Percentiles rank a stretch among this genome's conserved stretches.
phyloP scores from a whole-genome alignment of 1,140 invertebrate genomes.

The Radopholus similis region DNA sequence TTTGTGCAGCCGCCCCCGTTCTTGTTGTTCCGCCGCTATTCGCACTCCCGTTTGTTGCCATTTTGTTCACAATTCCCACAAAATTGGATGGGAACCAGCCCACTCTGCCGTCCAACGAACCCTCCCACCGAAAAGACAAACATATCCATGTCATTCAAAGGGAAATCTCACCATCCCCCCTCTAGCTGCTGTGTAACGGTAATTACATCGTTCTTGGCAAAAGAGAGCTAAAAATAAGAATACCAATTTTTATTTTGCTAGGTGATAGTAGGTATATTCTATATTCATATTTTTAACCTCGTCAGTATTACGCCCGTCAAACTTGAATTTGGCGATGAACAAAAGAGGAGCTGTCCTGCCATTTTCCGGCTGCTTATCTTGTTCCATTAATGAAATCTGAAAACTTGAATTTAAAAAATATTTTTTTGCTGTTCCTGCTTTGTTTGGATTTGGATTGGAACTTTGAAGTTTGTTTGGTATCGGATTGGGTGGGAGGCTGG shows the following conservation, averaged over 20 bases:
- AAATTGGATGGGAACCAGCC: slow-evolving; percentile 98
- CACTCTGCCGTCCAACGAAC: slow-evolving; percentile 84
- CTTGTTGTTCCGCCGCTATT: slow-evolving; percentile 2
- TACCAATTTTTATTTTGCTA: no score
- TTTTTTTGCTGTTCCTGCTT: no score
- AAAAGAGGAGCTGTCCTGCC: no score
- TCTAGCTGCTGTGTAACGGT: slow-evolving; percentile 90
- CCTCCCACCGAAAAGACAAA: slow-evolving; percentile 81
- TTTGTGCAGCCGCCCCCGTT: not conserved
- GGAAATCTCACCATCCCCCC: slow-evolving; percentile 67
- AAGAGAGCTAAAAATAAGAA: slow-evolving; percentile 73
- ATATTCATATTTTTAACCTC: slow-evolving; percentile 68
- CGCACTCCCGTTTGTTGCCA: not conserved
- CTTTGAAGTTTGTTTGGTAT: no score
- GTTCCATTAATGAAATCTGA: no score
- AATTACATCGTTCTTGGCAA: slow-evolving; percentile 91
- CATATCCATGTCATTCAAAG: not conserved
- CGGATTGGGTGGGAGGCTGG: no score
- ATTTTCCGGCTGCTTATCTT: no score
- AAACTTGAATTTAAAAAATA: no score
- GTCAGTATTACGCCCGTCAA: slow-evolving; percentile 92
- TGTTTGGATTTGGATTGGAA: no score
- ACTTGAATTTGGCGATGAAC: slow-evolving; percentile 76
- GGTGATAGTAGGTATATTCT: not conserved
- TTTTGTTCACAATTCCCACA: slow-evolving; percentile 67